These are phyloP conservation scores for Drosophila persimilis DNA, from an alignment of 1,140 invertebrate species.

Conservation along the genomic window DNA sequence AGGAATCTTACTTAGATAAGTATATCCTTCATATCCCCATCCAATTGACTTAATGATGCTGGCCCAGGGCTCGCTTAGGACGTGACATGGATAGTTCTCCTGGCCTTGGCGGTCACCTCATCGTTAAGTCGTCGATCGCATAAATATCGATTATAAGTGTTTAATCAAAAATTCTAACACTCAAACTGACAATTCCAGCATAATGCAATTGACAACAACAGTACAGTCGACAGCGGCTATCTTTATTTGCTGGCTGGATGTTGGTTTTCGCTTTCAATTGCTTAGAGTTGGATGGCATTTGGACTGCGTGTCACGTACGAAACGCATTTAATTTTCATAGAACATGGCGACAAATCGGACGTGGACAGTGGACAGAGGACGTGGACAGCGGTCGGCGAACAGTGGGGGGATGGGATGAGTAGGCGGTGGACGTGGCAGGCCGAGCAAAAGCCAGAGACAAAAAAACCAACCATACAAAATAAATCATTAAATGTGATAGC, in stretches of 20 bases:
- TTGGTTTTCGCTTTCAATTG: slow-evolving; percentile 46
- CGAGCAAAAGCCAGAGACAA: slow-evolving; percentile 54
- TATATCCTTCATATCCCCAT: slow-evolving; percentile 3
- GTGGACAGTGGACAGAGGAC: slow-evolving; percentile 40
- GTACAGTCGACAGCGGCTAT: slow-evolving; percentile 27
- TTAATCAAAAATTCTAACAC: slow-evolving; percentile 75
- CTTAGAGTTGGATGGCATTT: slow-evolving; percentile 12
- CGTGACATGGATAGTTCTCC: slow-evolving; percentile 17
- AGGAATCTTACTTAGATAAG: too few relatives aligned
- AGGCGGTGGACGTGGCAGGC: slow-evolving; percentile 53
- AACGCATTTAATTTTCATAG: slow-evolving; percentile 78
- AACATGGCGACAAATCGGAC: slow-evolving; percentile 74
- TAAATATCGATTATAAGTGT: slow-evolving; percentile 77
- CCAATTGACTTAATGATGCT: slow-evolving; percentile 7
- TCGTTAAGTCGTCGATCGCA: slow-evolving; percentile 60
- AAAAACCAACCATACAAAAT: slow-evolving; percentile 60
- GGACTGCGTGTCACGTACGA: slow-evolving; percentile 59
- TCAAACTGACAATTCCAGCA: slow-evolving; percentile 55
- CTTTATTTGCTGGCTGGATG: slow-evolving; percentile 7
- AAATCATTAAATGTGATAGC: slow-evolving; percentile 72
- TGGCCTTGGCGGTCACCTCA: slow-evolving; percentile 64
- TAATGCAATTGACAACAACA: slow-evolving; percentile 77
- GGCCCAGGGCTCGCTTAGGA: slow-evolving; percentile 1
- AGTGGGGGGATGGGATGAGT: slow-evolving; percentile 34
- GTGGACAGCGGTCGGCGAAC: slow-evolving; percentile 17